These are phyloP conservation scores for Potamarius usumacintae DNA, from an alignment of 2,113 vertebrate species.

Conservation along the genomic window DNA sequence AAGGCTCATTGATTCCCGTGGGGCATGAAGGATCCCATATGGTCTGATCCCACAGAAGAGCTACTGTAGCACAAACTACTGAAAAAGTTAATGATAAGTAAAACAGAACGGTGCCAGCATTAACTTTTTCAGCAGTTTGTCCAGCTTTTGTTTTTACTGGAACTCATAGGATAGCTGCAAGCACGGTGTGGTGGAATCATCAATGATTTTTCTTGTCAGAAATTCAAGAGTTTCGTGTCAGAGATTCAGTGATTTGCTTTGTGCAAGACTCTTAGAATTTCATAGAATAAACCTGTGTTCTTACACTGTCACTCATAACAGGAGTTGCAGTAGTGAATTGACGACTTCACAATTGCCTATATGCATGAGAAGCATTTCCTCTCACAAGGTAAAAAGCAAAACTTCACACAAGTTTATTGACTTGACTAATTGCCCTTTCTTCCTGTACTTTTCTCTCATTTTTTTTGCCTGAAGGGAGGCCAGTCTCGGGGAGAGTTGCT, in stretches of 20 bases:
- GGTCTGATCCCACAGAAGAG: too few relatives aligned
- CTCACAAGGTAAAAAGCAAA: constrained; percentile 83
- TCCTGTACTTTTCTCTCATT: constrained; percentile 36
- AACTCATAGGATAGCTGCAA: not conserved
- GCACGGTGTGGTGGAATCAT: not conserved
- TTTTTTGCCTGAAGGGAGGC: constrained; percentile 77
- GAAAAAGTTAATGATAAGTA: too few relatives aligned
- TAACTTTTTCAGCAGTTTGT: too few relatives aligned
- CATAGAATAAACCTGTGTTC: not conserved
- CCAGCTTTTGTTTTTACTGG: not conserved
- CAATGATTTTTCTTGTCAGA: not conserved
- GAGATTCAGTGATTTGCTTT: not conserved
- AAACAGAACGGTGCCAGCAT: too few relatives aligned
- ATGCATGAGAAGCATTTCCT: constrained; percentile 43
- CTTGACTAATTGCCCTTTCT: constrained; percentile 78
- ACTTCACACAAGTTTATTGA: constrained; percentile 82
- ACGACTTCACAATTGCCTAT: not conserved
- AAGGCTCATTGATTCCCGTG: too few relatives aligned
- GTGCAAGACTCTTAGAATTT: not conserved
- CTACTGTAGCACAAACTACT: too few relatives aligned
- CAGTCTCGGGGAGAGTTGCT: constrained; percentile 83
- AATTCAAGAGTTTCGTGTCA: not conserved
- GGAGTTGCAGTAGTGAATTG: not conserved
- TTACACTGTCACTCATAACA: not conserved
- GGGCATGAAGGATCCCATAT: too few relatives aligned